Conservation (phyloP, 1,140 invertebrate genomes). For the Drosophila ironensis region DNA sequence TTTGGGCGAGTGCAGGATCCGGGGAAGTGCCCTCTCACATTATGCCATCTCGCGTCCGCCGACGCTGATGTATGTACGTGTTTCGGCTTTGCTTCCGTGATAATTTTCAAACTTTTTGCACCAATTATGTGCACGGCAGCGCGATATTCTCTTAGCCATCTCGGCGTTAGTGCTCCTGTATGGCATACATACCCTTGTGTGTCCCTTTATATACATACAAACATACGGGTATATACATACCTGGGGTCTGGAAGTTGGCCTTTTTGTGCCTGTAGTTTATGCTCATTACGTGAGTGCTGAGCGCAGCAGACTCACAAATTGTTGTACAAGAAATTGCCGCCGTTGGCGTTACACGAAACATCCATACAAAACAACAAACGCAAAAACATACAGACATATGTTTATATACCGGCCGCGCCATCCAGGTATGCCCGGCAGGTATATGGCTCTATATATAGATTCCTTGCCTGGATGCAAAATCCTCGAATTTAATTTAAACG, state of each 20-base stretch:
- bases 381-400: background rate
- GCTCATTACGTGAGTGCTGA: slow-evolving; percentile 77
- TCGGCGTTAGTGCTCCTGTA: background rate
- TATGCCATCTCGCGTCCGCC: slow-evolving; percentile 72
- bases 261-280: slow-evolving; percentile 75
- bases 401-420: background rate
- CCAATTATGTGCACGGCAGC: slow-evolving; percentile 76
- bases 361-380: slow-evolving; percentile 19
- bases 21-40: slow-evolving; percentile 36
- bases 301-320: slow-evolving; percentile 72
- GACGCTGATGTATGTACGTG: slow-evolving; percentile 73
- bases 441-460: slow-evolving; percentile 35
- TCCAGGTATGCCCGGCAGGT: background rate
- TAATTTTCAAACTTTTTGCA: slow-evolving; percentile 78
- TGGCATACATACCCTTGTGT: too few relatives aligned
- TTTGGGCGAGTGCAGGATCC: slow-evolving; percentile 4
- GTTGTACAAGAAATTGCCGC: slow-evolving; percentile 74
- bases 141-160: slow-evolving; percentile 54
- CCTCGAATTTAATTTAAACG: slow-evolving; percentile 71
- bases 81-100: slow-evolving; percentile 76
- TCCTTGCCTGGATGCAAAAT: slow-evolving; percentile 50
- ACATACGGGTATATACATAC: too few relatives aligned
- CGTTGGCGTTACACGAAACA: slow-evolving; percentile 49
- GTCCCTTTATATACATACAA: too few relatives aligned
- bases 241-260: slow-evolving; percentile 28